A percentile compares a stretch with the other conserved stretches of the same genome.
Evolutionary conservation across 1,140 invertebrate species (phyloP).

Genomic region (Mactra quadrangularis): DNA sequence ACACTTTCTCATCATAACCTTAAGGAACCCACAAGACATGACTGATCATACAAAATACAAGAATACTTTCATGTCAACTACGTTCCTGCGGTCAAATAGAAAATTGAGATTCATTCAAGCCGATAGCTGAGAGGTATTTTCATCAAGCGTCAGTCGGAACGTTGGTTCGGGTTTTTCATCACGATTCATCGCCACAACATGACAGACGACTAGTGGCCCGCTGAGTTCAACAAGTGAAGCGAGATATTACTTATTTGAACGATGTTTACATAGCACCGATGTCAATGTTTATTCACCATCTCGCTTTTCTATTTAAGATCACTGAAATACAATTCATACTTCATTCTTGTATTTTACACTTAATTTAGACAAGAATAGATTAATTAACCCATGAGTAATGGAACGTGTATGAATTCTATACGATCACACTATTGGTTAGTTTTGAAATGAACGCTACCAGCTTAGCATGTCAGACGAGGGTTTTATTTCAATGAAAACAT

Average conservation of each 20-base stretch:
- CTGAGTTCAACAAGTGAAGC: conserved; percentile 25
- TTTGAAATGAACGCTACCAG: conserved; percentile 11
- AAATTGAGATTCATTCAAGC: conserved; percentile 9
- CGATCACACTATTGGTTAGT: not conserved
- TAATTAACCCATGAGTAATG: conserved; percentile 61
- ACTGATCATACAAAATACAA: too few species aligned
- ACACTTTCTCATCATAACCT: too few species aligned
- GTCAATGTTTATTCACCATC: conserved; percentile 34
- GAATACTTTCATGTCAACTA: conserved; percentile 24
- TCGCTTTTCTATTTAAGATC: conserved; percentile 23
- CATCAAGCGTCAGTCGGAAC: too few species aligned
- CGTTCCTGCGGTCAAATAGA: conserved; percentile 10
- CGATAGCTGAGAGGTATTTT: conserved; percentile 23
- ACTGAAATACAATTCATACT: conserved; percentile 42
- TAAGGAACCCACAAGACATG: too few species aligned
- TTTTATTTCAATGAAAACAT: conserved; percentile 57
- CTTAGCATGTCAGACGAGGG: conserved; percentile 11
- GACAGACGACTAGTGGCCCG: conserved; percentile 15
- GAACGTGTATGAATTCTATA: conserved; percentile 15
- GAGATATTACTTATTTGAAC: conserved; percentile 21
- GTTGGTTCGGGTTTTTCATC: too few species aligned
- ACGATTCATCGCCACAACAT: not conserved
- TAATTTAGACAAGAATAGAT: conserved; percentile 51
- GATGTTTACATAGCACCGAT: conserved; percentile 34
- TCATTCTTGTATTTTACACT: conserved; percentile 57